Evolutionary conservation across 2,888 invertebrate genomes (phyloP).

Genomic region (Melangyna quadrimaculata): DNA sequence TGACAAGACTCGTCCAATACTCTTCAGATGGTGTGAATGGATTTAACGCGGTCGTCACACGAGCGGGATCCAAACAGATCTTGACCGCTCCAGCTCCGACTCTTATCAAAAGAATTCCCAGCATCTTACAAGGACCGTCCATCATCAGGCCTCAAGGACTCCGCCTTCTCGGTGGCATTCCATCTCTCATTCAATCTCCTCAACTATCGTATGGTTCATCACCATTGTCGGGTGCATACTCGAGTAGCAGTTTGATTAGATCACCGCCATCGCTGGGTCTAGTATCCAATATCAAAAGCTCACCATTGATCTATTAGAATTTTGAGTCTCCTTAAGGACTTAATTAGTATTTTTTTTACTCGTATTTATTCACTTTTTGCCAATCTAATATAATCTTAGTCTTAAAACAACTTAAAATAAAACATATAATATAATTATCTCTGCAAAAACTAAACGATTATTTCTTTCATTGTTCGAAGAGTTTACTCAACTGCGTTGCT

Average conservation of each 20-base stretch:
- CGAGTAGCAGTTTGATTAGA: slow-evolving; percentile 39
- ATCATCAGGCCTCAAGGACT: not conserved
- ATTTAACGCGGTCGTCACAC: slow-evolving; percentile 81
- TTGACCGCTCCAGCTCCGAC: slow-evolving; percentile 37
- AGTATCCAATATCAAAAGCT: not conserved
- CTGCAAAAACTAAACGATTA: too few species aligned
- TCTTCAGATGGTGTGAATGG: slow-evolving; percentile 81
- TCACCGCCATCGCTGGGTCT: slow-evolving; percentile 37
- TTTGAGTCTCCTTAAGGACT: not conserved
- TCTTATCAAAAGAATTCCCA: slow-evolving; percentile 28
- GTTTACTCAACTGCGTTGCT: too few species aligned
- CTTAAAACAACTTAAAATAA: too few species aligned
- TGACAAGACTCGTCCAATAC: slow-evolving; percentile 81
- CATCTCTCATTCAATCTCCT: slow-evolving; percentile 29
- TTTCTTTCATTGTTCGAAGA: too few species aligned
- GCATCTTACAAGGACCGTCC: slow-evolving; percentile 21
- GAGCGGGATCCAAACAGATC: slow-evolving; percentile 75
- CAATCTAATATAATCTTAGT: too few species aligned
- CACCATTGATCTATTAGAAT: not conserved
- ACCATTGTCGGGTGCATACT: slow-evolving; percentile 36
- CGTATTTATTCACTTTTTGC: too few species aligned
- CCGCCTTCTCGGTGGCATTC: not conserved
- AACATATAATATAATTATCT: too few species aligned
- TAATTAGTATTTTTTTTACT: not conserved
- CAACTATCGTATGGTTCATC: slow-evolving; percentile 10